Percentiles rank a stretch among this genome's conserved stretches.
Evolutionary conservation across 2,113 vertebrate genomes (phyloP).

Genomic region (Sander vitreus): DNA sequence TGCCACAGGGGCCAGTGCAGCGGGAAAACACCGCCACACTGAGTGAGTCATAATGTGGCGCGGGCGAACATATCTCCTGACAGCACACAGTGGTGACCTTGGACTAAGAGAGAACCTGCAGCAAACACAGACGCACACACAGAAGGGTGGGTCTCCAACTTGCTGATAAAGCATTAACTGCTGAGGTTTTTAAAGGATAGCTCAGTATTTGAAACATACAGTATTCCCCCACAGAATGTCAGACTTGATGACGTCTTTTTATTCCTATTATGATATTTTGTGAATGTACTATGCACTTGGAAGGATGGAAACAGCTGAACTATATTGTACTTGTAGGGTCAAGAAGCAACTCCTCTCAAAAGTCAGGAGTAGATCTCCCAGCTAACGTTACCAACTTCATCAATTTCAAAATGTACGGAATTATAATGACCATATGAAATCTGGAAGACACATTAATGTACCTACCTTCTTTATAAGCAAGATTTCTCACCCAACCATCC

Average conservation of each 20-base stretch:
- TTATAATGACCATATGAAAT: not conserved
- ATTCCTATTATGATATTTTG: conserved; percentile 3
- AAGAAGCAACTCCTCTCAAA: not conserved
- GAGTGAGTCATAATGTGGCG: conserved; percentile 49
- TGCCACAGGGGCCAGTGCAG: not conserved
- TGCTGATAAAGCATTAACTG: conserved; percentile 48
- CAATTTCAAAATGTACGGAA: not conserved
- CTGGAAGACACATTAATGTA: not conserved
- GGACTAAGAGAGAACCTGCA: conserved; percentile 36
- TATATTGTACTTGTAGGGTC: not conserved
- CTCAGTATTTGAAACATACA: conserved; percentile 8
- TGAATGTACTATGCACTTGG: not conserved
- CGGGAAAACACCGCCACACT: conserved; percentile 50
- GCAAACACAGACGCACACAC: not conserved
- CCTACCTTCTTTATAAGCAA: not conserved
- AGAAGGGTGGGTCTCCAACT: conserved; percentile 6
- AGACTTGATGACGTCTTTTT: not conserved
- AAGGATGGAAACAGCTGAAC: not conserved
- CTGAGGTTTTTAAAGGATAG: conserved; percentile 20
- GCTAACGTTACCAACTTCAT: not conserved
- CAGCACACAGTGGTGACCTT: conserved; percentile 58
- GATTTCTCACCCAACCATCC: not conserved
- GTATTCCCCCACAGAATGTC: not conserved
- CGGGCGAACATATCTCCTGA: conserved; percentile 39
- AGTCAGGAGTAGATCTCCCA: not conserved